Conservation (phyloP, 2,888 invertebrate species). For the Clivina fossor region DNA sequence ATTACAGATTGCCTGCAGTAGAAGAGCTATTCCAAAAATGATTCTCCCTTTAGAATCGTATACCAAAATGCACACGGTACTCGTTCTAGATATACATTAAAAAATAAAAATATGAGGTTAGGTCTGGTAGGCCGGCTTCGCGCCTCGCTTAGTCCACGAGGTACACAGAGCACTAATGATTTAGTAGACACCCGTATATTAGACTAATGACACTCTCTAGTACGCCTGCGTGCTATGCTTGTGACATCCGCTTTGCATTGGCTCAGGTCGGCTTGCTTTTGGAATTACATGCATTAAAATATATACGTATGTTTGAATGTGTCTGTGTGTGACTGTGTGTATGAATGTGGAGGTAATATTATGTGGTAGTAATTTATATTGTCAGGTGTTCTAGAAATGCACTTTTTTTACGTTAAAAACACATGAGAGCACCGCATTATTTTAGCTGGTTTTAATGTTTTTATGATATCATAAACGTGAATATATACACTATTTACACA, state of each 20-base stretch:
- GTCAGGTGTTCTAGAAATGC: conserved; percentile 18
- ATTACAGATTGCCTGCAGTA: neutral
- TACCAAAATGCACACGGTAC: neutral
- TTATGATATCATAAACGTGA: too few relatives aligned
- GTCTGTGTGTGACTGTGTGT: too few relatives aligned
- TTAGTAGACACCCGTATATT: conserved; percentile 20
- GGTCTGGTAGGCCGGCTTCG: neutral
- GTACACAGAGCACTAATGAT: conserved; percentile 20
- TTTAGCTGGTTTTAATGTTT: too few relatives aligned
- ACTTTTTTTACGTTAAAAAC: too few relatives aligned
- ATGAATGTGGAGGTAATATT: too few relatives aligned
- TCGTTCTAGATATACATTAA: conserved; percentile 1
- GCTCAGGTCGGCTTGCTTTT: conserved; percentile 11
- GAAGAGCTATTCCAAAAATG: neutral
- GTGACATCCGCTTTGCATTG: conserved; percentile 20
- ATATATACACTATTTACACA: too few relatives aligned
- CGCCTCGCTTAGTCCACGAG: conserved; percentile 5
- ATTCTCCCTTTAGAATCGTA: conserved; percentile 2
- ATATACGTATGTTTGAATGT: too few relatives aligned
- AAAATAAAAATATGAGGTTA: neutral
- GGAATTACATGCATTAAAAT: too few relatives aligned
- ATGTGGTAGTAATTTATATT: conserved; percentile 23
- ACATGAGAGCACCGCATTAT: too few relatives aligned
- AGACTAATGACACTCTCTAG: conserved; percentile 21
- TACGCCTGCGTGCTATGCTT: neutral